Conservation (phyloP, 1,140 invertebrate genomes). For the Geopemphigus sp. region DNA sequence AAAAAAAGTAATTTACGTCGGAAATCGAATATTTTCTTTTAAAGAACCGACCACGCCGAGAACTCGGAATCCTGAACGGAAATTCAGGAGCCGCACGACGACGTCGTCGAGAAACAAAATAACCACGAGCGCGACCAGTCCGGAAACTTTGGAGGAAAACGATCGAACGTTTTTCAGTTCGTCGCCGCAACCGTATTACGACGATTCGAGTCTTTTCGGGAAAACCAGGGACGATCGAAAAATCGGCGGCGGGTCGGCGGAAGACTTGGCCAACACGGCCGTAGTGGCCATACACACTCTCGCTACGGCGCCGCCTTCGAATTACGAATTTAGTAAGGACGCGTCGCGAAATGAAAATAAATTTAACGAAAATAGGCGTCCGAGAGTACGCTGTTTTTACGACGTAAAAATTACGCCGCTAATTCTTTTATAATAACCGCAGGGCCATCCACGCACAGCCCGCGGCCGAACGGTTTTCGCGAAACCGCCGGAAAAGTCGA, state of each 20-base stretch:
- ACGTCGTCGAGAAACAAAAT: not conserved
- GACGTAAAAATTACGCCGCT: too few relatives aligned
- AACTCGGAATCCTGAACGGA: constrained; percentile 26
- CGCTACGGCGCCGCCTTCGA: constrained; percentile 52
- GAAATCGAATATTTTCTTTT: constrained; percentile 13
- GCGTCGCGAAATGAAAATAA: too few relatives aligned
- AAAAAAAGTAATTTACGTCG: too few relatives aligned
- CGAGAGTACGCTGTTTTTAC: too few relatives aligned
- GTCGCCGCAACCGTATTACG: constrained; percentile 20
- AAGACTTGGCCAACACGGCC: constrained; percentile 54
- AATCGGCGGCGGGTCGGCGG: constrained; percentile 21
- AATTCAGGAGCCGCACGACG: constrained; percentile 14
- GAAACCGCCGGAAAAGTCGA: not conserved
- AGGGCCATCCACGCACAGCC: constrained; percentile 17
- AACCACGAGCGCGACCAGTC: constrained; percentile 6
- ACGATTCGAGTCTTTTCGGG: constrained; percentile 21
- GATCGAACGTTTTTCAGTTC: constrained; percentile 9
- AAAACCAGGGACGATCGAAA: constrained; percentile 37
- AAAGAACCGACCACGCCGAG: constrained; percentile 10
- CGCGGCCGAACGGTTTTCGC: not conserved
- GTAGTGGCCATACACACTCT: constrained; percentile 54
- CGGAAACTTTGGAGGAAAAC: constrained; percentile 14
- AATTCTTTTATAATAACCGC: too few relatives aligned
- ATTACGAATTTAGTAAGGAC: constrained; percentile 27
- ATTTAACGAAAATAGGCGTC: too few relatives aligned